phyloP scores from a whole-genome alignment of 2,797 vertebrate species.

The Poecilia wingei region DNA sequence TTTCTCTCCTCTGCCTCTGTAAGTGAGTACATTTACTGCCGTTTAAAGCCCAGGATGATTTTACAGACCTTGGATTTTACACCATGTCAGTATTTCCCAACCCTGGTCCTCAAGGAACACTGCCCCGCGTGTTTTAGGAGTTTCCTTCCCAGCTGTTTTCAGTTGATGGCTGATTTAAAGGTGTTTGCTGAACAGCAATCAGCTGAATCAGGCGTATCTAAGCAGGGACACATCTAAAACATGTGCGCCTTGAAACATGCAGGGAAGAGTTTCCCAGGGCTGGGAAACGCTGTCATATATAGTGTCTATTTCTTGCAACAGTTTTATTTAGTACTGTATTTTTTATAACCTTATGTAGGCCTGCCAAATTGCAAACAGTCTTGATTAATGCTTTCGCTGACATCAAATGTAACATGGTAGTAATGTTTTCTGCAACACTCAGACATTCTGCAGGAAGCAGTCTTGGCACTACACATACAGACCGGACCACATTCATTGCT shows the following conservation, averaged over 20 bases:
- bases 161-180: too few relatives aligned
- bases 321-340: constrained; percentile 2
- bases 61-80: background rate
- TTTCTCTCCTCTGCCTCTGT: constrained; percentile 16
- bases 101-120: too few relatives aligned
- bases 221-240: too few relatives aligned
- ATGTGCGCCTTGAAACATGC: too few relatives aligned
- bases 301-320: background rate
- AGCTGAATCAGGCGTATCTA: too few relatives aligned
- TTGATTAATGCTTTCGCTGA: constrained; percentile 4
- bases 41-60: constrained; percentile 23
- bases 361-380: constrained; percentile 3
- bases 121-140: too few relatives aligned
- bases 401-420: constrained; percentile 31
- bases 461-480: background rate
- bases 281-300: too few relatives aligned
- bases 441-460: background rate
- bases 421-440: constrained; percentile 22
- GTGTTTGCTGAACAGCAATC: too few relatives aligned
- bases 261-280: too few relatives aligned
- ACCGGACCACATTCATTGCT: background rate
- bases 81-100: background rate
- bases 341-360: background rate
- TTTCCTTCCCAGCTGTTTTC: too few relatives aligned
- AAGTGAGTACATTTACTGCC: constrained; percentile 28